These are phyloP conservation scores for Thermophis baileyi DNA, from an alignment of 2,113 vertebrate species.

Conservation along the genomic window DNA sequence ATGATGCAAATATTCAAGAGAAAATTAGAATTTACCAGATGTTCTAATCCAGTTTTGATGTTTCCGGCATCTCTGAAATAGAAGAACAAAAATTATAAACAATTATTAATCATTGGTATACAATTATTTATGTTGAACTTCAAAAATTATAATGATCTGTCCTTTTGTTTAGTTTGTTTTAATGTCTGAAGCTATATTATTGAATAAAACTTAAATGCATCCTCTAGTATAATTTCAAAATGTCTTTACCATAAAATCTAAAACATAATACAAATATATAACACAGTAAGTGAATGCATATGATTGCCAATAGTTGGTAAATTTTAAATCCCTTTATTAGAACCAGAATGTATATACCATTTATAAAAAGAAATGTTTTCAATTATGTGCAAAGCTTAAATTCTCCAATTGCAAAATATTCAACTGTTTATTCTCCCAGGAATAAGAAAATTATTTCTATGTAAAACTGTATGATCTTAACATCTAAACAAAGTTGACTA, in stretches of 20 bases:
- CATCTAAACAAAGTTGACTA: neutral
- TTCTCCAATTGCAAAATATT: neutral
- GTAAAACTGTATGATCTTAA: neutral
- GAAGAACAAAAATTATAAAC: slow-evolving; percentile 84
- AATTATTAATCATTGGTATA: slow-evolving; percentile 75
- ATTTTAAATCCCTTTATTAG: neutral
- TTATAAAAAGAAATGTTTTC: neutral
- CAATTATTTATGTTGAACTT: slow-evolving; percentile 58
- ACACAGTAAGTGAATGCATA: neutral
- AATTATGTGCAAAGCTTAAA: neutral
- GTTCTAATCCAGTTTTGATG: slow-evolving; percentile 94
- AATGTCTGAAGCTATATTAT: slow-evolving; percentile 31
- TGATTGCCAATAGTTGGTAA: neutral
- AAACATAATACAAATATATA: neutral
- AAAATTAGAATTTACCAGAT: slow-evolving; percentile 96
- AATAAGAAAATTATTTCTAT: neutral
- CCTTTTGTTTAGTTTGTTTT: slow-evolving; percentile 25
- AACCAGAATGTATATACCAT: neutral
- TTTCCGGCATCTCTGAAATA: slow-evolving; percentile 86
- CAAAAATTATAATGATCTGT: slow-evolving; percentile 20
- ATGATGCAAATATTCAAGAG: slow-evolving; percentile 84
- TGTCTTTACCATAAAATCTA: neutral
- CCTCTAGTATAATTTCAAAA: slow-evolving; percentile 11
- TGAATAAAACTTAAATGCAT: slow-evolving; percentile 9
- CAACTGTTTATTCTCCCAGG: neutral